Evolutionary conservation across 2,797 vertebrate species (phyloP), one percentile per base, ranked within the genome.

Genomic region (Hydrophis major): DNA sequence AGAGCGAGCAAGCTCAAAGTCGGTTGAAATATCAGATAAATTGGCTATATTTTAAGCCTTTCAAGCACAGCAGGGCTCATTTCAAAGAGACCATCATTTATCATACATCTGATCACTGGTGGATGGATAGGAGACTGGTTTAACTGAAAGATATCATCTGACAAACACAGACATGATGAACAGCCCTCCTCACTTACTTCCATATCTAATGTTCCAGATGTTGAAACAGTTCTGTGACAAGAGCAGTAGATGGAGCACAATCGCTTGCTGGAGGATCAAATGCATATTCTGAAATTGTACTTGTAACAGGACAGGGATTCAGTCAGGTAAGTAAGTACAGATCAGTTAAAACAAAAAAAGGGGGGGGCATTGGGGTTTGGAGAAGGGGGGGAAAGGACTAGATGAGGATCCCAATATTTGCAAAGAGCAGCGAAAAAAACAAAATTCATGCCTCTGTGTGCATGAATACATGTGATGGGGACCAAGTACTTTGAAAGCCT

Each of bases 231-330:
- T 92, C 94, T 42, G 89, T 5, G 0, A 25, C 2, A 32, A 7
- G 92, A 89, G 96, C 98, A 97, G 97, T 95, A 98, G 98, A 97
- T 98, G 97, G 98, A 94, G 94, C 88, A 94, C 94, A 89, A 95
- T 8, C 94, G 93, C 95, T 96, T 97, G 94, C 0, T 74, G 95
- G 28, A 93, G 8, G 28, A 55, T 55, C 37, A 47, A 57, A 25
- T 92, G 69, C 69, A 0, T 7, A 42, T 25, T 42, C 2, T 0
- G 2, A 10, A 6, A 2, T 0, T 60, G 28, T 86, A 61, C 27
- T 0, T 2, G 74, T 55, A 89, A 0, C 2, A 57, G 92, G 89
- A 92, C 0, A 20, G n/a, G 59, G 50, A 83, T 91, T 1, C 88
- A 94, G 95, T 89, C 1, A 0, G 6, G 0, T 42, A 59, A 94